Evolutionary conservation across 2,797 vertebrate genomes (phyloP).

Genomic region (Aphelocoma californica): DNA sequence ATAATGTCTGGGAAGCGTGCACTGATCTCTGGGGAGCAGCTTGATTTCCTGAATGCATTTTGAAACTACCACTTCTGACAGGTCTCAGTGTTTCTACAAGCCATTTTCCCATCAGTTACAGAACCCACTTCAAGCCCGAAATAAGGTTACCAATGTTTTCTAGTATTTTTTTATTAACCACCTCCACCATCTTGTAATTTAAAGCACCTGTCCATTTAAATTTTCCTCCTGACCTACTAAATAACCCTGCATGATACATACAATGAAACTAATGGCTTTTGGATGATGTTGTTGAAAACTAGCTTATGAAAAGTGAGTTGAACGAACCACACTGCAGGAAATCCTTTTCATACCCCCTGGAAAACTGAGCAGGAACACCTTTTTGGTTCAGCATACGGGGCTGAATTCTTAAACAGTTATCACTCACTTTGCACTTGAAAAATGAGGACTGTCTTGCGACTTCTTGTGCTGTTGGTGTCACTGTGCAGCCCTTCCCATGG

Average conservation of each 20-base stretch:
- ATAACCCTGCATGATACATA: conserved; percentile 55
- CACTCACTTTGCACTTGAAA: conserved; percentile 58
- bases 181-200: conserved; percentile 65
- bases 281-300: conserved; percentile 66
- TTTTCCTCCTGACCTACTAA: conserved; percentile 61
- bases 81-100: conserved; percentile 34
- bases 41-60: conserved; percentile 43
- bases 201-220: conserved; percentile 66
- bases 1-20: background rate
- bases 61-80: conserved; percentile 42
- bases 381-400: background rate
- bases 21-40: background rate
- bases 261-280: conserved; percentile 67
- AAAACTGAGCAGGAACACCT: conserved; percentile 43
- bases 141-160: conserved; percentile 52
- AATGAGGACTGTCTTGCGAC: conserved; percentile 38
- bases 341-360: conserved; percentile 57
- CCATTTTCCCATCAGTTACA: conserved; percentile 46
- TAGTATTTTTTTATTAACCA: conserved; percentile 61
- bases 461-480: background rate
- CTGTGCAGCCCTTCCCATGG: background rate
- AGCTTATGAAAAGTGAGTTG: conserved; percentile 52
- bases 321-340: conserved; percentile 40
- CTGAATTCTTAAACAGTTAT: conserved; percentile 44
- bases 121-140: conserved; percentile 48